Evolutionary conservation across 2,113 vertebrate genomes (phyloP).

Genomic region (Cinclus mexicanus): DNA sequence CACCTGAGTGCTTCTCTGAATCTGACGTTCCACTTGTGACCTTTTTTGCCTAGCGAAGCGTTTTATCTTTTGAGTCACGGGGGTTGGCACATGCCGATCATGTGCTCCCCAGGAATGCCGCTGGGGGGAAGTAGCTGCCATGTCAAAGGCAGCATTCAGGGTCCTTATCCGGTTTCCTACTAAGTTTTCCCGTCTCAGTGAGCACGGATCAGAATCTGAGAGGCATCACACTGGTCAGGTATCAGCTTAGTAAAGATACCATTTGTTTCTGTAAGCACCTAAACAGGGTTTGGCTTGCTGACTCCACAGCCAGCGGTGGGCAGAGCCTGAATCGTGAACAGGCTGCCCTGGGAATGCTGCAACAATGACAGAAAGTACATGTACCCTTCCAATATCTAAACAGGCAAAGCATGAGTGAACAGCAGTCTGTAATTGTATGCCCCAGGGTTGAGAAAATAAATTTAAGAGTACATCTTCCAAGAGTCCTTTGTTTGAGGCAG

Average conservation of each 20-base stretch:
- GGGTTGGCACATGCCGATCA: not conserved
- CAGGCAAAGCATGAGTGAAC: not conserved
- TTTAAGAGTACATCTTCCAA: not conserved
- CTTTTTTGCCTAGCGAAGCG: not conserved
- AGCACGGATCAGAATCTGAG: not conserved
- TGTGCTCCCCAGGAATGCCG: not conserved
- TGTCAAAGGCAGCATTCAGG: not conserved
- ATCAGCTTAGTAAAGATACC: not conserved
- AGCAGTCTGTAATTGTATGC: not conserved
- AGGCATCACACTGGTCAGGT: not conserved
- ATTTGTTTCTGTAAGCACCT: not conserved
- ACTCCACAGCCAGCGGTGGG: not conserved
- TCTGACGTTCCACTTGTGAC: not conserved
- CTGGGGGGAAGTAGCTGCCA: not conserved
- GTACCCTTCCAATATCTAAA: not conserved
- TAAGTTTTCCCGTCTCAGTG: not conserved
- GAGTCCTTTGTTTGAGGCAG: not conserved
- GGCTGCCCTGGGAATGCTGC: not conserved
- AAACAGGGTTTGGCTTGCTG: not conserved
- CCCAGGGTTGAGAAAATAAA: not conserved
- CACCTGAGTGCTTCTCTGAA: not conserved
- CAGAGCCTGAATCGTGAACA: fast-evolving
- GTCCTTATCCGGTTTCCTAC: not conserved
- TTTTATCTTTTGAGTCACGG: not conserved
- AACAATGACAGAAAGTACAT: not conserved